phyloP scores from a whole-genome alignment of 2,113 vertebrate genomes.

The Brachypteracias leptosomus region DNA sequence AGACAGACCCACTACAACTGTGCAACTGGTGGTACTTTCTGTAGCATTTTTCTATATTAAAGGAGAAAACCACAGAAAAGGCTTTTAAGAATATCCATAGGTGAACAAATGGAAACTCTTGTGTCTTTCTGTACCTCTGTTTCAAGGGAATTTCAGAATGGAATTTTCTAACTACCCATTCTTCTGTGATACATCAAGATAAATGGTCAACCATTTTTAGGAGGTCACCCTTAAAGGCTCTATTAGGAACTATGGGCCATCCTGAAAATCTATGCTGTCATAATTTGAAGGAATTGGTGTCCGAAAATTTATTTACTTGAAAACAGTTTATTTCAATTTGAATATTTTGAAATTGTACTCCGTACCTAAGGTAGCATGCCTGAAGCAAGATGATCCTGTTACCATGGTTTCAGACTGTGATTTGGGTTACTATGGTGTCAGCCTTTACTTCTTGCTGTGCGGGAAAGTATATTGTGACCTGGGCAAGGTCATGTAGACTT shows the following conservation, averaged over 20 bases:
- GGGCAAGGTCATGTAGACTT: constrained; percentile 47
- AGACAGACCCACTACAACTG: too few species aligned
- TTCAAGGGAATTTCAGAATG: neutral
- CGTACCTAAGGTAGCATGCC: neutral
- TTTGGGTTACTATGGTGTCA: constrained; percentile 60
- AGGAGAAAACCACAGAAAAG: neutral
- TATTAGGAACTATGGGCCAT: neutral
- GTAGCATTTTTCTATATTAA: neutral
- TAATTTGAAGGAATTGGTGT: neutral
- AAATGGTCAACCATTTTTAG: neutral
- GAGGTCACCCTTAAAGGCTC: neutral
- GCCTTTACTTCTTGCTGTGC: constrained; percentile 29
- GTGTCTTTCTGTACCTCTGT: neutral
- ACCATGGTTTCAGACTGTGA: constrained; percentile 49
- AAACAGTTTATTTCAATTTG: constrained; percentile 34
- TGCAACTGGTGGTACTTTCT: neutral
- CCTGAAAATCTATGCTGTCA: neutral
- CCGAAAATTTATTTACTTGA: constrained; percentile 32
- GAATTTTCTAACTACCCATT: neutral
- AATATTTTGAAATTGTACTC: constrained; percentile 19
- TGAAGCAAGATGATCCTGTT: constrained; percentile 50
- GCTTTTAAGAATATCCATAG: constrained; percentile 14
- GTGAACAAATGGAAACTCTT: neutral
- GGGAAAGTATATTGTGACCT: constrained; percentile 9
- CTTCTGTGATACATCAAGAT: neutral